Conservation (phyloP, 2,888 invertebrate genomes). For the Epistrophe grossulariae region DNA sequence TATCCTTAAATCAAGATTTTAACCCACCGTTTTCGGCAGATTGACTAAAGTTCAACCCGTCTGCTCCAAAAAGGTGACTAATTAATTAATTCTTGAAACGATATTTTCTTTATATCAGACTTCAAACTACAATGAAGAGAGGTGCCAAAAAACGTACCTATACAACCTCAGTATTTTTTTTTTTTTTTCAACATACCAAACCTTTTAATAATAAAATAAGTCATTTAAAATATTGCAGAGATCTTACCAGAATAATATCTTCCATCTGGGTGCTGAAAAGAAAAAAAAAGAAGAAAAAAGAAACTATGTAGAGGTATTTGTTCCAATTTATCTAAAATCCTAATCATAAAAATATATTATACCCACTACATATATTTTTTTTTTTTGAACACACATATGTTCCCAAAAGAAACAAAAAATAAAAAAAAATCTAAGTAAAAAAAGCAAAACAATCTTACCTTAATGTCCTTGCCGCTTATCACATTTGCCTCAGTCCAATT, state of each 20-base stretch:
- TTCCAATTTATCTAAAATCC: slow-evolving; percentile 6
- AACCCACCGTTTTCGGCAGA: too few species aligned
- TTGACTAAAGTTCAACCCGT: too few species aligned
- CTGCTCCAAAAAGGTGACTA: too few species aligned
- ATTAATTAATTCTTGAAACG: too few species aligned
- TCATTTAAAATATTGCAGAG: not conserved
- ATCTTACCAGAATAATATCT: slow-evolving; percentile 78
- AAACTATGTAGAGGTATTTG: slow-evolving; percentile 4
- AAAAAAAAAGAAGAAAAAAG: slow-evolving; percentile 28
- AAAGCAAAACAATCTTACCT: slow-evolving; percentile 78
- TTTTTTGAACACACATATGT: slow-evolving; percentile 10
- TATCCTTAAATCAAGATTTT: too few species aligned
- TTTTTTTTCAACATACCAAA: not conserved
- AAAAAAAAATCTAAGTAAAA: not conserved
- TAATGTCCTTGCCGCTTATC: slow-evolving; percentile 82
- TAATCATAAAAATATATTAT: slow-evolving; percentile 18
- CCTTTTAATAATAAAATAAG: slow-evolving; percentile 7
- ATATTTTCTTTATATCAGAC: too few species aligned
- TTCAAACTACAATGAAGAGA: too few species aligned
- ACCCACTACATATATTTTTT: too few species aligned
- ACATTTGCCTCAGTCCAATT: slow-evolving; percentile 82
- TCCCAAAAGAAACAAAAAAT: not conserved
- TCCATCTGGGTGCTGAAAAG: slow-evolving; percentile 76
- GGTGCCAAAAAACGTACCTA: too few species aligned
- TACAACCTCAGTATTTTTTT: too few species aligned